Evolutionary conservation across 2,113 vertebrate genomes (phyloP).

Genomic region (Alaudala cheleensis): DNA sequence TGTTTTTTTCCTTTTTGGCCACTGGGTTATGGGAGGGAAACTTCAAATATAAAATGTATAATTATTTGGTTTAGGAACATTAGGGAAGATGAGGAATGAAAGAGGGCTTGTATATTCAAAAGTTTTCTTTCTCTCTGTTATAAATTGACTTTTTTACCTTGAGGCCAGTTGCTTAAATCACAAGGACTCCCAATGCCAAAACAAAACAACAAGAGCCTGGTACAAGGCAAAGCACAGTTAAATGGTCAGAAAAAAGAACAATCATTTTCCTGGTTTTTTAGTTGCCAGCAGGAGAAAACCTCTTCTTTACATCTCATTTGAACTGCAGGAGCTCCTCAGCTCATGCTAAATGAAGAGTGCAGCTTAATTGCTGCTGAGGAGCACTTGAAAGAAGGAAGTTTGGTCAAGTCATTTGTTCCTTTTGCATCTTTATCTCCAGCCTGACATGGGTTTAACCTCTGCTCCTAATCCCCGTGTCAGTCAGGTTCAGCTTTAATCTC

Average conservation of each 20-base stretch:
- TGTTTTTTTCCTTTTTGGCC: not conserved
- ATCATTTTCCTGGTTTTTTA: not conserved
- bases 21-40: not conserved
- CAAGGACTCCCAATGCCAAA: not conserved
- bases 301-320: constrained; percentile 28
- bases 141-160: not conserved
- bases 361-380: not conserved
- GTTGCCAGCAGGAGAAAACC: constrained; percentile 23
- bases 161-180: not conserved
- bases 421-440: constrained; percentile 55
- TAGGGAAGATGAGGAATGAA: not conserved
- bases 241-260: constrained; percentile 18
- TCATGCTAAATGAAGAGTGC: constrained; percentile 10
- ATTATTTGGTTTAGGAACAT: constrained; percentile 4
- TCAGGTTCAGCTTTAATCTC: constrained; percentile 11
- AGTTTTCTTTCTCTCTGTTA: not conserved
- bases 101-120: not conserved
- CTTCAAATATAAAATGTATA: not conserved
- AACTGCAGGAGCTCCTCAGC: not conserved
- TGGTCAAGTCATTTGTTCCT: constrained; percentile 34
- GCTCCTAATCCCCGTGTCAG: constrained; percentile 7
- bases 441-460: constrained; percentile 56
- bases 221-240: not conserved
- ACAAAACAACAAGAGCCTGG: not conserved
- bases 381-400: constrained; percentile 21